phyloP scores from a whole-genome alignment of 2,113 vertebrate species.

The Osmerus mordax region DNA sequence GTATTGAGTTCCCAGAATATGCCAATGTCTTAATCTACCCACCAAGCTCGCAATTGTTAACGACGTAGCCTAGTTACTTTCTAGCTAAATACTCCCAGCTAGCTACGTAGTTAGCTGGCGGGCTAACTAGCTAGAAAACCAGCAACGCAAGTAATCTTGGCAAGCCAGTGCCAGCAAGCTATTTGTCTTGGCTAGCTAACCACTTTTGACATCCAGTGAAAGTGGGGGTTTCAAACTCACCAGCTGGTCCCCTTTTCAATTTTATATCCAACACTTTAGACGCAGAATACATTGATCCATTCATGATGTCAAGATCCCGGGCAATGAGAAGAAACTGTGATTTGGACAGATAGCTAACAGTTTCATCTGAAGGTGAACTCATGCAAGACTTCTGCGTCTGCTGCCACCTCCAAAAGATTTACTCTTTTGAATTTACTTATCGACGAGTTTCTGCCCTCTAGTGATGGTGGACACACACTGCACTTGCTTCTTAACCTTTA shows the following conservation, averaged over 20 bases:
- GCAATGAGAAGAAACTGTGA: not conserved
- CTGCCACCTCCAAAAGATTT: conserved; percentile 32
- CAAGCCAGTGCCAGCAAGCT: not conserved
- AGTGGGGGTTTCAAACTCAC: conserved; percentile 40
- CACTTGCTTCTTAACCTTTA: too few species aligned
- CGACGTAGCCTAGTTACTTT: not conserved
- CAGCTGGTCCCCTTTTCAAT: conserved; percentile 68
- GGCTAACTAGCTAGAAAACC: not conserved
- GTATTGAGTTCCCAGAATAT: too few species aligned
- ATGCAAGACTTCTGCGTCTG: conserved; percentile 48
- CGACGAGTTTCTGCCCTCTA: conserved; percentile 41
- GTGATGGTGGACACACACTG: too few species aligned
- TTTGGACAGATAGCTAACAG: not conserved
- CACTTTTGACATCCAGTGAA: not conserved
- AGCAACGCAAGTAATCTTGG: not conserved
- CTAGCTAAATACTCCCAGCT: not conserved
- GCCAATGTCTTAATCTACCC: too few species aligned
- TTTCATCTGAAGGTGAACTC: conserved; percentile 59
- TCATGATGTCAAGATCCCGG: conserved; percentile 57
- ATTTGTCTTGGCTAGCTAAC: conserved; percentile 1
- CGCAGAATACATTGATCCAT: conserved; percentile 56
- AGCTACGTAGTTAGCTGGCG: conserved; percentile 14
- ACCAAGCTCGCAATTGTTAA: too few species aligned
- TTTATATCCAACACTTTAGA: conserved; percentile 47
- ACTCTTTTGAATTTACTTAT: too few species aligned